Base-by-base conservation (phyloP, 1,140 invertebrate species). In the Bicyclus anynana region DNA sequence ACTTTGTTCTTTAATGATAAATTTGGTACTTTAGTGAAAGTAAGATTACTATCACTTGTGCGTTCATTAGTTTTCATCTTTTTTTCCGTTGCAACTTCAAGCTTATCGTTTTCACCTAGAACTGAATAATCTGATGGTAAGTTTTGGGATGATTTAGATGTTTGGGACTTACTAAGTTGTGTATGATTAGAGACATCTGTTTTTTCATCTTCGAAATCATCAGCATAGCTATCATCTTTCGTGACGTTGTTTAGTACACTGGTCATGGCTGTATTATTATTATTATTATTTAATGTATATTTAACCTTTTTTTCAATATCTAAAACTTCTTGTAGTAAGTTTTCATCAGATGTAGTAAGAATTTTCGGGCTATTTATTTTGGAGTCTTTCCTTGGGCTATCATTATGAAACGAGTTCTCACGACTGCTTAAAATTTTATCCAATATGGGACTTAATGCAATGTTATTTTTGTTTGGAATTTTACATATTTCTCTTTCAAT, bases 171-270 rank as follows among this genome's bases (percentile, higher is more conserved):
- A 33, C 29, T 52, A 26, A 16, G 20, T 13, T 58, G 51, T 5
- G 21, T 23, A 21, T 53, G 48, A 13, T 44, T 44, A 5, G 69
- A 70, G 18, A 62, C 61, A 37, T 77, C 68, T n/a, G 74, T 72
- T 55, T 77, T 84, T 27, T 81, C 79, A 49, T 87, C 82, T 62
- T 89, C 87, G 68, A 89, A 89, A 66, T 89, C 87, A 63, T 89
- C 86, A 48, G 54, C 77, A 60, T 89, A 89, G 46, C 80, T 87
- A 37, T 80, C 62, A 49, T 75, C 70, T 9, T 40, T 53, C 3
- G 10, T 16, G 16, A 18, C 13, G 26, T 44, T 35, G 7, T 33
- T 55, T 50, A 60, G 23, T 4, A 23, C 37, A 33, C 53, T 49
- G 17, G n/a, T 63, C 65, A 44, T 59, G 18, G 29, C 37, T 49